Base-by-base conservation (phyloP, 2,888 invertebrate genomes). In the Cosmia pyralina region DNA sequence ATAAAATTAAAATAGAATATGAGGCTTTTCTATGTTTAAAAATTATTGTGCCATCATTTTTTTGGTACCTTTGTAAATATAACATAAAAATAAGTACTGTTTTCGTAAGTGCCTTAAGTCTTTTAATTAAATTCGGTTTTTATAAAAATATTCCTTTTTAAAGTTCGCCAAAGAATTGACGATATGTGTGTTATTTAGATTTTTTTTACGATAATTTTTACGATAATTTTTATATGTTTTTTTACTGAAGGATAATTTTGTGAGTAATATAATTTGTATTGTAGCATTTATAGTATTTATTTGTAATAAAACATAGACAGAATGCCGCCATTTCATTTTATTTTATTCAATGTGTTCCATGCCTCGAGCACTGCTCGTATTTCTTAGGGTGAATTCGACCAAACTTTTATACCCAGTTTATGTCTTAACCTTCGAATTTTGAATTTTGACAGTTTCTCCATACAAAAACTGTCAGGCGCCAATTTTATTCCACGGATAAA, bases 281-380 rank as follows among this genome's bases (percentile, higher is more conserved):
- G 86, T 93, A 93, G 92, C 88, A 90, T 82, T 66, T 82, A 82
- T 72, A 79, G 82, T 94, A 94, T 94, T 94, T 94, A 94, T 94
- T 94, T 93, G 89, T 93, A 93, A 92, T 94, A 93, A 92, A 89
- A 88, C 82, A 86, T 82, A 74, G 70, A 87, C 70, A 84, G 86
- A 68, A 73, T 68, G 69, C 59, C 34, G n/a, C 41, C 38, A 62
- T 55, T 10, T 13, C 2, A 7, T n/a, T n/a, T 55, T 65, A 6
- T 66, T 66, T 58, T 44, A 3, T 55, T 70, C 2, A 10, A 10
- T 69, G 2, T 38, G 46, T 52, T 34, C 19, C 19, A 19, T 67
- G 34, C 15, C 5, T 19, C 41, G 4, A 46, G 17, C 19, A 5
- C 17, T 41, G 22, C 41, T 13, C 1, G 19, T 41, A 41, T 41